These are phyloP conservation scores for Ardeotis arabs DNA, from an alignment of 2,113 vertebrate genomes.

Conservation along the genomic window DNA sequence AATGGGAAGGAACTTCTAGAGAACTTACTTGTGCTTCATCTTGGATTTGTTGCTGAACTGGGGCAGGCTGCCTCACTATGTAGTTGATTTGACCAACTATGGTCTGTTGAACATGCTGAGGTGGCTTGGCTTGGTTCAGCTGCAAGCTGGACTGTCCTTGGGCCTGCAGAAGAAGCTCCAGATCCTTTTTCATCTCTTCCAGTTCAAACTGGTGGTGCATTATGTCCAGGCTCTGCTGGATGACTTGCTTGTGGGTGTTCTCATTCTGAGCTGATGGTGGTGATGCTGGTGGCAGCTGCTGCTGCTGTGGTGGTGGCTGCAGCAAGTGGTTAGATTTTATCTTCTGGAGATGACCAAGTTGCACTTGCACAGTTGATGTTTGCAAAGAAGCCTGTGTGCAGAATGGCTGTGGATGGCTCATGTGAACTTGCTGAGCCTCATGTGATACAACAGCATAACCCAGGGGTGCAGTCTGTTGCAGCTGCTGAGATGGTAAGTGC, in stretches of 20 bases:
- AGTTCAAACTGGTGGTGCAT: slow-evolving; percentile 80
- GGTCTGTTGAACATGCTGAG: slow-evolving; percentile 77
- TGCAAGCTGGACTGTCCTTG: slow-evolving; percentile 78
- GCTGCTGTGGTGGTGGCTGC: slow-evolving; percentile 58
- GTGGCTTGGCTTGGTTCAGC: slow-evolving; percentile 76
- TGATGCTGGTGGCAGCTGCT: background rate
- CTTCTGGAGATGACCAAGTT: slow-evolving; percentile 74
- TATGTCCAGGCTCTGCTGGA: slow-evolving; percentile 77
- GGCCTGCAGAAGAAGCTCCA: slow-evolving; percentile 81
- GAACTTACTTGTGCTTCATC: slow-evolving; percentile 72
- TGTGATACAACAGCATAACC: slow-evolving; percentile 26
- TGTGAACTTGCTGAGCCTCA: slow-evolving; percentile 57
- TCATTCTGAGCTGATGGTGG: slow-evolving; percentile 24
- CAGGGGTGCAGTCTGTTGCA: slow-evolving; percentile 69
- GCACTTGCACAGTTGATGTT: slow-evolving; percentile 69
- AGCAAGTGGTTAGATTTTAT: slow-evolving; percentile 54
- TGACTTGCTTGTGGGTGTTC: slow-evolving; percentile 64
- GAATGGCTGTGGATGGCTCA: slow-evolving; percentile 43
- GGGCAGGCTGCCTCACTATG: slow-evolving; percentile 78
- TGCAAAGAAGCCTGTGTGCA: slow-evolving; percentile 57
- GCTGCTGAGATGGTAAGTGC: slow-evolving; percentile 71
- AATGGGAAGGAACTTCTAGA: background rate
- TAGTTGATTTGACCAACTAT: slow-evolving; percentile 82
- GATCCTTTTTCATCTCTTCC: slow-evolving; percentile 82
- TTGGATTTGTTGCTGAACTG: slow-evolving; percentile 72